Conservation (phyloP, 2,113 vertebrate species). For the Electrona antarctica region DNA sequence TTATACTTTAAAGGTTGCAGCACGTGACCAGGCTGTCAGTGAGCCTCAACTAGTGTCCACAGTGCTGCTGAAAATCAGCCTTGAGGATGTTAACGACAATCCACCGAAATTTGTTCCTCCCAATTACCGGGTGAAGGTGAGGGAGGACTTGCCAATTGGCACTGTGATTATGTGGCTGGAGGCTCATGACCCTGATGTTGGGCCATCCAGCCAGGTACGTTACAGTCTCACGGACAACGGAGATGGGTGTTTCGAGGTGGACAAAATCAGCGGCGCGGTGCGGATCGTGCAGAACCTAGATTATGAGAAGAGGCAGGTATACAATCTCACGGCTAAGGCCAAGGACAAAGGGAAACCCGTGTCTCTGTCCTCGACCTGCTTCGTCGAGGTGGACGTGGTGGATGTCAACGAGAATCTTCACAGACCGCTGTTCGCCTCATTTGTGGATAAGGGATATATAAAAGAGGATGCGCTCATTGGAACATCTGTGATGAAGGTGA, state of each 20-base stretch:
- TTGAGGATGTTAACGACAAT: conserved; percentile 96
- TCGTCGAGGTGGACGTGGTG: conserved; percentile 90
- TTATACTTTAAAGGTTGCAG: conserved; percentile 87
- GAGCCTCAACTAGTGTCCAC: conserved; percentile 89
- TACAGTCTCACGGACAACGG: conserved; percentile 90
- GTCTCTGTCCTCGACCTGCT: conserved; percentile 91
- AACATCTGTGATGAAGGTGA: conserved; percentile 88
- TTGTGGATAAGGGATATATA: conserved; percentile 90
- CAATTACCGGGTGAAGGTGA: conserved; percentile 89
- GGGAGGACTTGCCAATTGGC: conserved; percentile 94
- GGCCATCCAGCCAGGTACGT: conserved; percentile 91
- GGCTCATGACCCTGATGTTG: conserved; percentile 90
- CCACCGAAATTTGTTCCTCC: conserved; percentile 91
- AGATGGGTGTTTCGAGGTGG: conserved; percentile 91
- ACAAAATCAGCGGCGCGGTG: conserved; percentile 93
- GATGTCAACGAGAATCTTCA: conserved; percentile 96
- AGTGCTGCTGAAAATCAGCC: conserved; percentile 85
- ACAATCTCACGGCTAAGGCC: conserved; percentile 90
- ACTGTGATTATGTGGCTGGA: conserved; percentile 93
- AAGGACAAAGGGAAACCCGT: conserved; percentile 94
- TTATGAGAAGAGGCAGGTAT: conserved; percentile 92
- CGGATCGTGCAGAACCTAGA: conserved; percentile 89
- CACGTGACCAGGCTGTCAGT: conserved; percentile 84
- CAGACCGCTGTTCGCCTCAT: conserved; percentile 85
- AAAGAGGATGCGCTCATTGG: conserved; percentile 89